Evolutionary conservation across 1,140 invertebrate genomes (phyloP), one percentile per base, ranked within the genome.

Genomic region (Drosophila lacertosa): DNA sequence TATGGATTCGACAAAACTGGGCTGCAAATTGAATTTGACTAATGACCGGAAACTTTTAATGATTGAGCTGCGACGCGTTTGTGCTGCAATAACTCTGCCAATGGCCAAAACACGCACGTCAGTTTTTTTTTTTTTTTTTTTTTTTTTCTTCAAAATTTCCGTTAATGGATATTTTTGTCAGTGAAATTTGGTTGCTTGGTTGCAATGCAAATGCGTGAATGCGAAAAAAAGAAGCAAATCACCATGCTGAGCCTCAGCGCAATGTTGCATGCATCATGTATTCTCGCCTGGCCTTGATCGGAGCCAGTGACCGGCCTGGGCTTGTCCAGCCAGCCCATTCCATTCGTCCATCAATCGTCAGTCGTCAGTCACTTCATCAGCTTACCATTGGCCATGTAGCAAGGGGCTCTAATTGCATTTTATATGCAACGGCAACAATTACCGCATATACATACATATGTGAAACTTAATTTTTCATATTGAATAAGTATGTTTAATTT

Each of bases 41-140:
- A 70, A 66, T 70, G 80, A 68, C 80, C 80, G 80, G 80, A 83
- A 84, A 84, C 80, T 76, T 73, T 63, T 76, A 80, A 83, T 76
- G 76, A 84, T 58, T n/a, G n/a, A 65, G 65, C 54, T 33, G 33
- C 35, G 47, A 55, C 67, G n/a, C 45, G 45, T n/a, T n/a, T n/a
- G n/a, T n/a, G n/a, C n/a, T n/a, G n/a, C n/a, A n/a, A n/a, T n/a
- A n/a, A n/a, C n/a, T n/a, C n/a, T n/a, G n/a, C n/a, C n/a, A n/a
- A n/a, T n/a, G n/a, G n/a, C n/a, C n/a, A n/a, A n/a, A n/a, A n/a
- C n/a, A n/a, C n/a, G n/a, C n/a, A n/a, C n/a, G n/a, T n/a, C n/a
- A n/a, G n/a, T n/a, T n/a, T n/a, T n/a, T n/a, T n/a, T n/a, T n/a
- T n/a, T n/a, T n/a, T n/a, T n/a, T n/a, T n/a, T n/a, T n/a, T n/a